phyloP scores from a whole-genome alignment of 2,888 invertebrate genomes.

The Acanthoscelides obtectus region DNA sequence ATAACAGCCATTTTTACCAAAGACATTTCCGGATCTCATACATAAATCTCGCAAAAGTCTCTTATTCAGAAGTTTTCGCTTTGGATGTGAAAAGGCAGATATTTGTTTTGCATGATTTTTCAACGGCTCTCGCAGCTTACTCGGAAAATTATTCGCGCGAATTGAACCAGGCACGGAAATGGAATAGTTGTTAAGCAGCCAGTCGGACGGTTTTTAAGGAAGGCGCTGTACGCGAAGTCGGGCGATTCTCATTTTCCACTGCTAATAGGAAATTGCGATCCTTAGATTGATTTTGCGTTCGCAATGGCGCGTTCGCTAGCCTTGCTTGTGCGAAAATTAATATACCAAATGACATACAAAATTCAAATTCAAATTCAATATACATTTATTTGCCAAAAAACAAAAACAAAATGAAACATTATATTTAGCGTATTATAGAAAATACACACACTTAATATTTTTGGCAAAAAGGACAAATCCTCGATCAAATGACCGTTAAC shows the following conservation, averaged over 20 bases:
- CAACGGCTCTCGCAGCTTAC: not conserved
- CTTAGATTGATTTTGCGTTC: not conserved
- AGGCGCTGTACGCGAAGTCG: not conserved
- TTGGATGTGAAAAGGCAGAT: slow-evolving; percentile 9
- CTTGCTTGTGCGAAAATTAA: not conserved
- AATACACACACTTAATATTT: no score
- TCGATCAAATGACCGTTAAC: no score
- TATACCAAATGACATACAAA: no score
- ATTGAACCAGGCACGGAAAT: not conserved
- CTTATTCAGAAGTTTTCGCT: slow-evolving; percentile 8
- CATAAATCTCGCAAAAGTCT: slow-evolving; percentile 11
- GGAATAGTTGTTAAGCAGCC: not conserved
- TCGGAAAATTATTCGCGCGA: not conserved
- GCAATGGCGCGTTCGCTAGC: not conserved
- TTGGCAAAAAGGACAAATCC: no score
- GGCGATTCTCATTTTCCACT: not conserved
- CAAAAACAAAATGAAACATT: no score
- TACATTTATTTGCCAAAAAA: no score
- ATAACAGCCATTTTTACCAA: slow-evolving; percentile 9
- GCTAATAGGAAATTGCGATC: not conserved
- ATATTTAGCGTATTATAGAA: no score
- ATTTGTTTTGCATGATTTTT: slow-evolving; percentile 11
- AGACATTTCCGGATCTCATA: slow-evolving; percentile 8
- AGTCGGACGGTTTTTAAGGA: not conserved
- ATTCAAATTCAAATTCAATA: no score